phyloP scores from a whole-genome alignment of 2,797 vertebrate genomes.

The Cygnus olor region DNA sequence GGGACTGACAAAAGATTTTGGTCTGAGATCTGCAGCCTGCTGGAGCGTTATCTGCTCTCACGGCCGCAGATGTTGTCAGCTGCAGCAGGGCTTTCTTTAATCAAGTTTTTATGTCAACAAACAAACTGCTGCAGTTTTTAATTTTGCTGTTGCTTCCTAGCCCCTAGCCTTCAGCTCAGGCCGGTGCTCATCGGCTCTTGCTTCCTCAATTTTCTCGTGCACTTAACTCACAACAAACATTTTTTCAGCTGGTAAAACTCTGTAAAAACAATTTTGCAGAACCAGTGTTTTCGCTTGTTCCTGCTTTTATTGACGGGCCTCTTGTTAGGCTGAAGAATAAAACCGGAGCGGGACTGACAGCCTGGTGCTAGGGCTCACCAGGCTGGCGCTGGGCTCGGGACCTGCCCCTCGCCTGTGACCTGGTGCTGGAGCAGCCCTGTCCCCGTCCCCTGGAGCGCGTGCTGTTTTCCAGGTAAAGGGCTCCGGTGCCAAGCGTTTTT shows the following conservation, averaged over 20 bases:
- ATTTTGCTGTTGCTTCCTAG: slow-evolving; percentile 15
- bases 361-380: accelerated
- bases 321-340: neutral
- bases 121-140: slow-evolving; percentile 14
- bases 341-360: neutral
- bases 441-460: no score
- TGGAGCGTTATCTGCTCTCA: neutral
- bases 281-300: neutral
- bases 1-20: slow-evolving; percentile 35
- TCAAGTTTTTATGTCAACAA: neutral
- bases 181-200: neutral
- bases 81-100: neutral
- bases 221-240: accelerated
- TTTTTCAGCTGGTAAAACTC: neutral
- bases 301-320: accelerated
- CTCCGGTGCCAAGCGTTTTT: neutral
- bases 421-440: no score
- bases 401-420: neutral
- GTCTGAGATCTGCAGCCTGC: slow-evolving; percentile 28
- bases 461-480: neutral
- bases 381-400: neutral
- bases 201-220: neutral
- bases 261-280: neutral
- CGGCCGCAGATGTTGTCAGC: neutral
- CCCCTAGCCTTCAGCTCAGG: neutral